These are phyloP conservation scores for Dallia pectoralis DNA, from an alignment of 2,797 vertebrate species.

Conservation along the genomic window DNA sequence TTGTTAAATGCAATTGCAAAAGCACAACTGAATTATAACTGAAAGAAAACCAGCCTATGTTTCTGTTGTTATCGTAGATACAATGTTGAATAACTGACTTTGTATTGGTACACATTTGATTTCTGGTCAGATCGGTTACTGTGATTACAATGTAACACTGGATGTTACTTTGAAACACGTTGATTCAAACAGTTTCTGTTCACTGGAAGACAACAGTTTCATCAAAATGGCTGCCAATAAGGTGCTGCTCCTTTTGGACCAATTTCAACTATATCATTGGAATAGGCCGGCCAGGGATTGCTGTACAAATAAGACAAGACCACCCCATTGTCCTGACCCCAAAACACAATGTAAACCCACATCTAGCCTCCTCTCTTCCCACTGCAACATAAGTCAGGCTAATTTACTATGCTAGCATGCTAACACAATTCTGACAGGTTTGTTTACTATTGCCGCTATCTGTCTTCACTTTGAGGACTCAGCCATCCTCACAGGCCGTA, in stretches of 20 bases:
- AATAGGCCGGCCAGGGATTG: slow-evolving; percentile 24
- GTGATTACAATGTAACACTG: too few relatives aligned
- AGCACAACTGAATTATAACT: too few relatives aligned
- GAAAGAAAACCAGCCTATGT: too few relatives aligned
- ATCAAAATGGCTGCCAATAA: background rate
- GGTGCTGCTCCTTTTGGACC: slow-evolving; percentile 17
- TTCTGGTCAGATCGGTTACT: too few relatives aligned
- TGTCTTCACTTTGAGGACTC: slow-evolving; percentile 7
- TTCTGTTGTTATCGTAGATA: too few relatives aligned
- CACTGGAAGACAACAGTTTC: background rate
- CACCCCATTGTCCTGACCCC: slow-evolving; percentile 38
- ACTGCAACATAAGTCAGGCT: background rate
- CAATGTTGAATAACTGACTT: too few relatives aligned
- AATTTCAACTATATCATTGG: slow-evolving; percentile 13
- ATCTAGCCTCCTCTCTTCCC: slow-evolving; percentile 9
- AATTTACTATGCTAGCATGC: slow-evolving; percentile 39
- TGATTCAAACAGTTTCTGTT: too few relatives aligned
- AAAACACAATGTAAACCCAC: slow-evolving; percentile 3
- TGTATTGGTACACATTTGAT: too few relatives aligned
- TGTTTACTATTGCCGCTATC: slow-evolving; percentile 22
- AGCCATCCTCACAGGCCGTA: background rate
- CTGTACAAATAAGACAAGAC: slow-evolving; percentile 61
- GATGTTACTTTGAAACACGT: too few relatives aligned
- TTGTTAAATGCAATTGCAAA: too few relatives aligned
- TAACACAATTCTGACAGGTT: slow-evolving; percentile 15